These are phyloP conservation scores for Colletes gigas DNA, from an alignment of 1,140 invertebrate species.

Conservation along the genomic window DNA sequence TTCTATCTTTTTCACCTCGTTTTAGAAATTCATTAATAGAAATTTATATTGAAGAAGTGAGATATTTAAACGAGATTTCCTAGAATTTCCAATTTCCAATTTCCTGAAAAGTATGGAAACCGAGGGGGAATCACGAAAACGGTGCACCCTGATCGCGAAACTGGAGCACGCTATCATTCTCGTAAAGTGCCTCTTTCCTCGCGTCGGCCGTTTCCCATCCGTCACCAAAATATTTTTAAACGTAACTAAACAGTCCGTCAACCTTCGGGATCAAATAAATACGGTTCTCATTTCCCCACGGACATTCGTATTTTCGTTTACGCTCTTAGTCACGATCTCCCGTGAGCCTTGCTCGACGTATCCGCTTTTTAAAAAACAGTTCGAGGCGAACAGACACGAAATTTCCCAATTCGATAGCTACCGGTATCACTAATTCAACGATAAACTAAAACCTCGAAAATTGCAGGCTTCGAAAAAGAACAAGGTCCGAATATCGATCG, in stretches of 20 bases:
- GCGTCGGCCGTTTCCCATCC: constrained; percentile 6
- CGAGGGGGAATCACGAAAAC: not conserved
- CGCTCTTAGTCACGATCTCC: no score
- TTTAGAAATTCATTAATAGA: no score
- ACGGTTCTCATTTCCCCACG: not conserved
- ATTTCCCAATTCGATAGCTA: no score
- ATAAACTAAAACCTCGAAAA: no score
- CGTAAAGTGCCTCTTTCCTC: constrained; percentile 15
- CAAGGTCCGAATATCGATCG: no score
- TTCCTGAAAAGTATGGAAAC: not conserved
- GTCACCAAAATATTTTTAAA: constrained; percentile 11
- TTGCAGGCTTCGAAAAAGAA: no score
- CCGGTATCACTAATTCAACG: no score
- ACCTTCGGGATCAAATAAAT: not conserved
- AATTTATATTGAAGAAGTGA: no score
- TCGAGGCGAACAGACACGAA: no score
- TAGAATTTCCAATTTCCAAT: not conserved
- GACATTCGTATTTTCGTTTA: not conserved
- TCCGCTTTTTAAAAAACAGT: no score
- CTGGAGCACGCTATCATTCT: constrained; percentile 14
- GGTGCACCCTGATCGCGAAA: not conserved
- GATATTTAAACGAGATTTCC: not conserved
- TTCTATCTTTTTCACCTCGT: no score
- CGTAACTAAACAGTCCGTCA: constrained; percentile 10
- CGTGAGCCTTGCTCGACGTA: no score